A percentile compares a stretch with the other conserved stretches of the same genome.
These are phyloP conservation scores for Actinia tenebrosa DNA, from an alignment of 64 coral and sea anemone species.

Conservation along the genomic window DNA sequence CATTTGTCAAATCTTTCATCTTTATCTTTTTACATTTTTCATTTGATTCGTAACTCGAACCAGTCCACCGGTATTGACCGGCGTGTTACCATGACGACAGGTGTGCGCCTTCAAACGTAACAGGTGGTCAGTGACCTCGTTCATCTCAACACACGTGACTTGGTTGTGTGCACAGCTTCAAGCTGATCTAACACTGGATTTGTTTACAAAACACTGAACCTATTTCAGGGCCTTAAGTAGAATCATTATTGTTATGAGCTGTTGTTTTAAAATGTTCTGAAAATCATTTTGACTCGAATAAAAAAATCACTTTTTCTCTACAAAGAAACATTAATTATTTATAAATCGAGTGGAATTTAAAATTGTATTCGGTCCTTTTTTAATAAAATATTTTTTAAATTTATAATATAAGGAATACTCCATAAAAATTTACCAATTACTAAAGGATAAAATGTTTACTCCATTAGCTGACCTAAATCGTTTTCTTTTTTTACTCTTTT, in stretches of 20 bases:
- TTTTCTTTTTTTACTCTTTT: too few relatives aligned
- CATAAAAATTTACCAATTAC: too few relatives aligned
- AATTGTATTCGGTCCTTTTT: background rate
- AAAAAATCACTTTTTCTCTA: background rate
- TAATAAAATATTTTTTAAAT: too few relatives aligned
- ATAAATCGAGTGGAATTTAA: background rate
- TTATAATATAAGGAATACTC: too few relatives aligned
- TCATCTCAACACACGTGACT: background rate
- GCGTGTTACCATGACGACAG: background rate
- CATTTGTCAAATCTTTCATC: background rate
- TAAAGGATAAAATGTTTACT: too few relatives aligned
- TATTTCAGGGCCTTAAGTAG: too few relatives aligned
- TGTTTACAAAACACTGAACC: background rate
- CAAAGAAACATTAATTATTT: background rate
- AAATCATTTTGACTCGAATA: background rate
- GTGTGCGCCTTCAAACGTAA: conserved; percentile 1
- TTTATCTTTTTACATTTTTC: background rate
- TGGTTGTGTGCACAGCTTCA: background rate
- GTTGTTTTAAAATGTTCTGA: background rate
- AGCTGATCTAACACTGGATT: background rate
- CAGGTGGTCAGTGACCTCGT: conserved; percentile 13
- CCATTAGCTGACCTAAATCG: too few relatives aligned
- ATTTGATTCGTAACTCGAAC: background rate
- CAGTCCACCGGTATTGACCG: background rate
- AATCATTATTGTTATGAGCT: background rate